Conservation (phyloP, 2,113 vertebrate genomes). For the Orthochromis malagaraziensis region DNA sequence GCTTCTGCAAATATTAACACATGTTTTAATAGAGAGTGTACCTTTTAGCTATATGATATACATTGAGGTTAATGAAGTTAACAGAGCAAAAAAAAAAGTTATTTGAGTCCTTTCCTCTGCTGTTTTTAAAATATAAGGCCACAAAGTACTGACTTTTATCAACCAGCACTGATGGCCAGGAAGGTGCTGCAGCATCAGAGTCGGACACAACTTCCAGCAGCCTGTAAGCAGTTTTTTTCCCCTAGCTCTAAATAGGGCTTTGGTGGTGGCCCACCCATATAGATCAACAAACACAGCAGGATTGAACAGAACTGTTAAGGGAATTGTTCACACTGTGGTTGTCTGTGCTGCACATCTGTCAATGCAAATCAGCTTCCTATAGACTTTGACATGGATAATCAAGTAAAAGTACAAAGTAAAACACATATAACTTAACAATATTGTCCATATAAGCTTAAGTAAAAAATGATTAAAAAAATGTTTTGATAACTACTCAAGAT, state of each 20-base stretch:
- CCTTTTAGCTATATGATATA: background rate
- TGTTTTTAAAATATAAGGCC: background rate
- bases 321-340: background rate
- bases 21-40: background rate
- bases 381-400: background rate
- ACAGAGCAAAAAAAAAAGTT: background rate
- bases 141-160: background rate
- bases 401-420: background rate
- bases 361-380: background rate
- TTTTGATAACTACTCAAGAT: background rate
- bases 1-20: background rate
- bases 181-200: background rate
- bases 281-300: background rate
- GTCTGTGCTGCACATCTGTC: background rate
- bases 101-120: background rate
- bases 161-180: background rate
- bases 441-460: background rate
- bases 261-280: slow-evolving; percentile 17
- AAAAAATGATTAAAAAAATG: background rate
- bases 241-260: background rate
- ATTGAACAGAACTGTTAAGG: background rate
- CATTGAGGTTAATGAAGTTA: background rate
- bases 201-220: background rate
- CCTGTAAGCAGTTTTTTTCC: background rate
- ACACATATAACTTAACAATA: background rate